These are phyloP conservation scores for Malurus alboscapulatus DNA, from an alignment of 2,113 vertebrate genomes.

Conservation along the genomic window DNA sequence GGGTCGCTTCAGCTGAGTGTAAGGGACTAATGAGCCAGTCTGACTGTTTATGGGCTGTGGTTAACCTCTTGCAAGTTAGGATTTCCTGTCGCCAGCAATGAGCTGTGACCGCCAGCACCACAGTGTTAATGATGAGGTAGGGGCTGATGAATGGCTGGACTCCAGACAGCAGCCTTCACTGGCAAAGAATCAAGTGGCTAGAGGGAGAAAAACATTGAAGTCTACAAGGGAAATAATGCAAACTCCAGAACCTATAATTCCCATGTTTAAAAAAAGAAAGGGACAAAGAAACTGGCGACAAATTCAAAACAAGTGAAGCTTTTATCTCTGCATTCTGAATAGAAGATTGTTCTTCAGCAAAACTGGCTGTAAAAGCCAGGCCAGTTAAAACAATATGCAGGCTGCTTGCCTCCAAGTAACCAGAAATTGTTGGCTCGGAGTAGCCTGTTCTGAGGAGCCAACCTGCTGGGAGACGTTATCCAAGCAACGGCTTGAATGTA, in stretches of 20 bases:
- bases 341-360: constrained; percentile 74
- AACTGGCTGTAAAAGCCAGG: constrained; percentile 73
- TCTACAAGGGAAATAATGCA: constrained; percentile 71
- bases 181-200: constrained; percentile 65
- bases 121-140: constrained; percentile 62
- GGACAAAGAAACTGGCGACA: constrained; percentile 51
- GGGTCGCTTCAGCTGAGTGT: constrained; percentile 19
- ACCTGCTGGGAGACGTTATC: constrained; percentile 79
- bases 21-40: constrained; percentile 61
- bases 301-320: constrained; percentile 73
- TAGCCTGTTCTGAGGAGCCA: constrained; percentile 66
- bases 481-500: constrained; percentile 76
- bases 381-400: constrained; percentile 77
- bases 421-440: constrained; percentile 75
- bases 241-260: constrained; percentile 75
- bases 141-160: constrained; percentile 64
- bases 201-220: constrained; percentile 63
- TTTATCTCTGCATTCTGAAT: constrained; percentile 75
- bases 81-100: constrained; percentile 68
- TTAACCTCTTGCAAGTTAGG: constrained; percentile 67
- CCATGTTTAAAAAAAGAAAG: constrained; percentile 69
- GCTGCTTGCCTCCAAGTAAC: constrained; percentile 72
- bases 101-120: constrained; percentile 65
- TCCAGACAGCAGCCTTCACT: constrained; percentile 69
- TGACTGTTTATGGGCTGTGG: constrained; percentile 62